A percentile compares a stretch with the other conserved stretches of the same genome.
phyloP scores from a whole-genome alignment of 2,888 invertebrate species.

The Erebia palarica region DNA sequence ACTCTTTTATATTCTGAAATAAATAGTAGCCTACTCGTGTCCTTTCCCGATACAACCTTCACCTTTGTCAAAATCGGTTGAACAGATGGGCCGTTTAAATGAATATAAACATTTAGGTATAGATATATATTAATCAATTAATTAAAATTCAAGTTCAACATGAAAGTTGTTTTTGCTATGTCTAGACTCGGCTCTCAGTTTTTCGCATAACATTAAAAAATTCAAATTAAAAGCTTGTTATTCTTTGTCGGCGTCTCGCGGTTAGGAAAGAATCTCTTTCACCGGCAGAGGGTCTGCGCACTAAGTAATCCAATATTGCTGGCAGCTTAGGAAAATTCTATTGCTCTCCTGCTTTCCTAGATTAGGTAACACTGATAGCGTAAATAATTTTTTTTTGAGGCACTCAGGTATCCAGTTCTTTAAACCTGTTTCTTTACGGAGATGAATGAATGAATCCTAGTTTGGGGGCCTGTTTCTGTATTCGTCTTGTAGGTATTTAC shows the following conservation, averaged over 20 bases:
- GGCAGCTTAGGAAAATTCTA: slow-evolving; percentile 16
- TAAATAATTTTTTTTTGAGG: slow-evolving; percentile 10
- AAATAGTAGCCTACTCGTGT: no score
- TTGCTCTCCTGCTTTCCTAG: background rate
- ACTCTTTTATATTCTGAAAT: no score
- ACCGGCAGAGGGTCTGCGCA: slow-evolving; percentile 26
- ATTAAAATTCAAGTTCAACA: background rate
- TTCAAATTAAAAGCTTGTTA: slow-evolving; percentile 19
- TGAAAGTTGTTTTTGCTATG: slow-evolving; percentile 6
- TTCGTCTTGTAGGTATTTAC: no score
- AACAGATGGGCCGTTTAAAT: no score
- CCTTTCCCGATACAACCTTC: no score
- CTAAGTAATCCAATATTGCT: slow-evolving; percentile 20
- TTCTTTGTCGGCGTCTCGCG: slow-evolving; percentile 29
- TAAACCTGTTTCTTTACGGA: background rate
- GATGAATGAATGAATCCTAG: no score
- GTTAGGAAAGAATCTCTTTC: slow-evolving; percentile 26
- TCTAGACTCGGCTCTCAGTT: background rate
- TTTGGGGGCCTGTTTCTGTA: no score
- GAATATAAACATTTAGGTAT: no score
- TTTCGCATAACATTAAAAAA: slow-evolving; percentile 7
- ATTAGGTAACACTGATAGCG: slow-evolving; percentile 7
- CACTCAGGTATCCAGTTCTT: background rate
- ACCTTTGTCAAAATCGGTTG: no score
- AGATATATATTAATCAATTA: background rate